A percentile compares a stretch with the other conserved stretches of the same genome.
phyloP scores from a whole-genome alignment of 2,888 invertebrate species.

The Ecdyonurus torrentis region DNA sequence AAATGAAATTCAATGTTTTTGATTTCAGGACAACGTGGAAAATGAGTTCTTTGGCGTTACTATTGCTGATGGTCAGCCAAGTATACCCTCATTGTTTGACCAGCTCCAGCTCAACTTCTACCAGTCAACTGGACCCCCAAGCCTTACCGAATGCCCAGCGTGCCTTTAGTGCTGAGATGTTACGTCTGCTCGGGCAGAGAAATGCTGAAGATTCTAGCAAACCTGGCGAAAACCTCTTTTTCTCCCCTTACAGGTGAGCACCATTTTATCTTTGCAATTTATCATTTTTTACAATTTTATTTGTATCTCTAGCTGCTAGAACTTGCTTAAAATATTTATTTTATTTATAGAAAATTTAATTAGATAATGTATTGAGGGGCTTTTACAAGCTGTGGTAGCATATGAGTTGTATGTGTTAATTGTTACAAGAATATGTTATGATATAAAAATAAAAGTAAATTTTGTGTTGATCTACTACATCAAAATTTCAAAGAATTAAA shows the following conservation, averaged over 20 bases:
- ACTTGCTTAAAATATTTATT: too few relatives aligned
- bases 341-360: too few relatives aligned
- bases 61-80: background rate
- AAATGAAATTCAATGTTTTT: too few relatives aligned
- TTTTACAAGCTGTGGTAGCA: too few relatives aligned
- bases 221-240: constrained; percentile 61
- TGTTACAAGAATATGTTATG: too few relatives aligned
- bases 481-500: too few relatives aligned
- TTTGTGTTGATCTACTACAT: too few relatives aligned
- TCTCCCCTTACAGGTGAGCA: constrained; percentile 48
- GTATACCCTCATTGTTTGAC: background rate
- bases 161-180: constrained; percentile 50
- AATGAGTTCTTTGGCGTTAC: background rate
- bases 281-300: too few relatives aligned
- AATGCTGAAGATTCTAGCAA: constrained; percentile 37
- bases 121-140: constrained; percentile 6
- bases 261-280: background rate
- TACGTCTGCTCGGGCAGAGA: constrained; percentile 32
- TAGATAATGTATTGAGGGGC: too few relatives aligned
- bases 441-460: too few relatives aligned
- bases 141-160: constrained; percentile 39
- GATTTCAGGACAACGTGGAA: background rate
- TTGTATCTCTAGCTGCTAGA: too few relatives aligned
- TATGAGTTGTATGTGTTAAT: too few relatives aligned
- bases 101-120: background rate